Percentiles rank a stretch among this genome's conserved stretches.
Evolutionary conservation across 1,140 invertebrate genomes (phyloP).

Genomic region (Anoplophora glabripennis): DNA sequence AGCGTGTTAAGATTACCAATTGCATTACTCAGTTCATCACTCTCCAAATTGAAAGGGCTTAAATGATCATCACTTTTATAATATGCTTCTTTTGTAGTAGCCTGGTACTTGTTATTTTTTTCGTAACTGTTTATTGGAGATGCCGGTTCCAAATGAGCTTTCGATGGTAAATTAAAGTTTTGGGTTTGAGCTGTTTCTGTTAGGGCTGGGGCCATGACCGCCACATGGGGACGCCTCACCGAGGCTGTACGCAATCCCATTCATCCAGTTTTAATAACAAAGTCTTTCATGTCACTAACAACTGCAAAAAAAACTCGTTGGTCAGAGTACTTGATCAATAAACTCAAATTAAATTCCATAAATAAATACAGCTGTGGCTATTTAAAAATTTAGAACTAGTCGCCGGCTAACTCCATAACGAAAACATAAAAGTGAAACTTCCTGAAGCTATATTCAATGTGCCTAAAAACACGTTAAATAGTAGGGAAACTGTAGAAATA

Average conservation of each 20-base stretch:
- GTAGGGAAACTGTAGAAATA: conserved; percentile 2
- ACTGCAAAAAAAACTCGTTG: conserved; percentile 19
- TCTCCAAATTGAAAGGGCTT: conserved; percentile 14
- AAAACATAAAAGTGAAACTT: conserved; percentile 26
- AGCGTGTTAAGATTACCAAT: conserved; percentile 28
- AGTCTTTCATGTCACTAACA: conserved; percentile 29
- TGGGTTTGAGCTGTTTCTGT: conserved; percentile 64
- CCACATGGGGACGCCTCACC: conserved; percentile 59
- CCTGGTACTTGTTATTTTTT: conserved; percentile 22
- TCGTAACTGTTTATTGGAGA: conserved; percentile 35
- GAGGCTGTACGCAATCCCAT: conserved; percentile 59
- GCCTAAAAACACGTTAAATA: neutral
- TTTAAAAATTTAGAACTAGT: conserved; percentile 17
- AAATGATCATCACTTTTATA: conserved; percentile 15
- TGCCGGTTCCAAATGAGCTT: conserved; percentile 51
- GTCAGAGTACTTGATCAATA: conserved; percentile 32
- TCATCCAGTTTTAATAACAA: conserved; percentile 52
- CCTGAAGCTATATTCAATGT: neutral
- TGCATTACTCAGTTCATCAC: conserved; percentile 23
- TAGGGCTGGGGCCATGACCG: conserved; percentile 72
- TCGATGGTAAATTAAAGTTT: conserved; percentile 55
- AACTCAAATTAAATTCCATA: conserved; percentile 14
- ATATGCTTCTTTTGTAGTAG: conserved; percentile 1
- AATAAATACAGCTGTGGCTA: conserved; percentile 14
- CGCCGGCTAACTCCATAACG: conserved; percentile 38